Base-by-base conservation (phyloP, 2,888 invertebrate genomes). In the Synanthedon myopaeformis region DNA sequence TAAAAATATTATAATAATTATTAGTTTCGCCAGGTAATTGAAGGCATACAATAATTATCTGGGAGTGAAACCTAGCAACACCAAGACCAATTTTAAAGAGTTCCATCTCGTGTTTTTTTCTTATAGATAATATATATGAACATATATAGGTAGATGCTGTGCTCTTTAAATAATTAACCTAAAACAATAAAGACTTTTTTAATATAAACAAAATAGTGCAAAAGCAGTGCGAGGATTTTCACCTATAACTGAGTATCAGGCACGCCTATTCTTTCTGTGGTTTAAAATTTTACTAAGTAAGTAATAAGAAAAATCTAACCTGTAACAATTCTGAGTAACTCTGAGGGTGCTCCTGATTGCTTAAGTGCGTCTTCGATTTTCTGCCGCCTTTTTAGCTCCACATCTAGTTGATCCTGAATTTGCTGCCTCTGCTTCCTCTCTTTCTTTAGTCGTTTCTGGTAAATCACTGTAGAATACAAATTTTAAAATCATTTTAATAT, bases 401-500 rank as follows among this genome's bases (percentile, higher is more conserved):
- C 75, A 63, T 95, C 95, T 59, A 96, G 82, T 72, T 96, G 95
- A 63, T 96, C 95, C 72, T 96, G 96, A 55, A 96, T 89, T 66
- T 94, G 91, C 72, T 94, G 92, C 67, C 96, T 90, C 59, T 92
- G 91, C 77, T 94, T 92, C 63, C 94, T 91, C 76, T 97, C 97
- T 70, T 95, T 94, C 89, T 96, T 93, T 85, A 96, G 90, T 58
- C 96, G 92, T 79, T 96, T 96, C 81, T 96, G 96, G 80, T 94
- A 95, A 76, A 94, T 89, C 59, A 93, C 97, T 97, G 91, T 58
- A 60, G 65, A 62, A 59, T 63, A 69, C 49, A 42, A 42, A 49
- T 3, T 45, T n/a, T 45, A 45, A 13, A 42, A 45, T 45, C 3
- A 45, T 45, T 45, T 45, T 14, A 35, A 35, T 35, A 35, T 6